Conservation (phyloP, 2,888 invertebrate genomes). For the Himalopsyche tibetana region DNA sequence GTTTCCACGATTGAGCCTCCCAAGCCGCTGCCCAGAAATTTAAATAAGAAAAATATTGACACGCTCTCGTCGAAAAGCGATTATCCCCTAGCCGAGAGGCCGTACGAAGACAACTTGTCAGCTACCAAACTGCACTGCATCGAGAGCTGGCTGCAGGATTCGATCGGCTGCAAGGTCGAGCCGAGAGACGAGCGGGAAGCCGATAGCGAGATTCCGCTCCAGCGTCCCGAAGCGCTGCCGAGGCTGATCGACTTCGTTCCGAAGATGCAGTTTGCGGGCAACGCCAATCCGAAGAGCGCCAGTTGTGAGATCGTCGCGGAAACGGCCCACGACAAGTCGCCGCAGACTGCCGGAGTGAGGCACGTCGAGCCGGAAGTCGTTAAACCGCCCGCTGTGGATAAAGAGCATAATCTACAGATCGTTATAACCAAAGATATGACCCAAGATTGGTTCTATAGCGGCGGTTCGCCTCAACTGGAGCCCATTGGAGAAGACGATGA, state of each 20-base stretch:
- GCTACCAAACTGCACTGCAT: slow-evolving; percentile 76
- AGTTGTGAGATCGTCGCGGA: slow-evolving; percentile 32
- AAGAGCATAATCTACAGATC: slow-evolving; percentile 53
- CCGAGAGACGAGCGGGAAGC: slow-evolving; percentile 73
- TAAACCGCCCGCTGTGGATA: slow-evolving; percentile 39
- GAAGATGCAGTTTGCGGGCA: slow-evolving; percentile 75
- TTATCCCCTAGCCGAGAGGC: slow-evolving; percentile 55
- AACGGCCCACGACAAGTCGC: slow-evolving; percentile 37
- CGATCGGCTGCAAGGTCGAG: slow-evolving; percentile 75
- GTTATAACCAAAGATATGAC: slow-evolving; percentile 65
- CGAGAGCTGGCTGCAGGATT: slow-evolving; percentile 75
- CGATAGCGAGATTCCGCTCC: slow-evolving; percentile 68
- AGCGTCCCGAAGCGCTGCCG: slow-evolving; percentile 76
- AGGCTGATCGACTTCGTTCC: slow-evolving; percentile 85
- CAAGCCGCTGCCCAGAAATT: slow-evolving; percentile 78
- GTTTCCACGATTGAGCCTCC: slow-evolving; percentile 73
- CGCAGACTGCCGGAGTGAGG: not conserved
- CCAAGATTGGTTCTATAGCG: slow-evolving; percentile 68
- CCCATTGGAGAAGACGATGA: slow-evolving; percentile 83
- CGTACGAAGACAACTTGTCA: slow-evolving; percentile 71
- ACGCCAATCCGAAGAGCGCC: slow-evolving; percentile 36
- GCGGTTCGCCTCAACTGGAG: slow-evolving; percentile 78
- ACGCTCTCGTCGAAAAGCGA: slow-evolving; percentile 43
- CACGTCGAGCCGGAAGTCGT: slow-evolving; percentile 65
- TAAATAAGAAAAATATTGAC: slow-evolving; percentile 72